Base-by-base conservation (phyloP, 2,113 vertebrate species). In the Phodopus roborovskii region DNA sequence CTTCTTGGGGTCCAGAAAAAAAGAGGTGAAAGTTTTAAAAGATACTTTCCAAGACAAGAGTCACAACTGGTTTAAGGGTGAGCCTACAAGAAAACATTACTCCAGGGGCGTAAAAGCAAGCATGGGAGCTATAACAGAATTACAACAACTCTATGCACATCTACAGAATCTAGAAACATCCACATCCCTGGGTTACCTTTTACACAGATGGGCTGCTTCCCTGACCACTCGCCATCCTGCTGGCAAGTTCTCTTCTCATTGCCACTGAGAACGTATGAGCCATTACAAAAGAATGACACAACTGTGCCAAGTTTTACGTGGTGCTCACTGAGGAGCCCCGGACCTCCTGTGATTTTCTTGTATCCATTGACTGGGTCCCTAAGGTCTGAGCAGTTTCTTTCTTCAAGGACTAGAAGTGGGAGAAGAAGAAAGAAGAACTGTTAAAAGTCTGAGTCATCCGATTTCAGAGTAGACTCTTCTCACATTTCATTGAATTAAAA, bases 281-380 rank as follows among this genome's bases (percentile, higher is more conserved):
- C 99, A 98, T 99, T 98, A 98, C 99, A 99, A 94, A 99, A 99
- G 98, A 99, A 99, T 97, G 99, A 99, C 84, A 99, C 94, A 0
- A 99, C 98, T 0, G 99, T 99, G 94, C 99, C 99, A 45, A 98
- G 94, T 97, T 98, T 99, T 88, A 96, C 98, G 86, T 97, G 94
- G 90, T 0, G 97, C 84, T 97, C 98, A 12, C 95, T 95, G 90
- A 99, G 98, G 79, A 99, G 98, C 15, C 99, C 99, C 30, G 99
- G 98, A 62, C 99, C 99, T 92, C 99, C 99, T 56, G 99, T 98
- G 94, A 99, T 94, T 97, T 99, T 99, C 98, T 99, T 99, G 98
- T 99, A 99, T 36, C 99, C 99, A 95, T 99, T 99, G 90, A 97
- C 96, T 77, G 99, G 99, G 95, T 98, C 99, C 70, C 99, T 99